Evolutionary conservation across 2,888 invertebrate species (phyloP).

Genomic region (Fragum whitleyi): DNA sequence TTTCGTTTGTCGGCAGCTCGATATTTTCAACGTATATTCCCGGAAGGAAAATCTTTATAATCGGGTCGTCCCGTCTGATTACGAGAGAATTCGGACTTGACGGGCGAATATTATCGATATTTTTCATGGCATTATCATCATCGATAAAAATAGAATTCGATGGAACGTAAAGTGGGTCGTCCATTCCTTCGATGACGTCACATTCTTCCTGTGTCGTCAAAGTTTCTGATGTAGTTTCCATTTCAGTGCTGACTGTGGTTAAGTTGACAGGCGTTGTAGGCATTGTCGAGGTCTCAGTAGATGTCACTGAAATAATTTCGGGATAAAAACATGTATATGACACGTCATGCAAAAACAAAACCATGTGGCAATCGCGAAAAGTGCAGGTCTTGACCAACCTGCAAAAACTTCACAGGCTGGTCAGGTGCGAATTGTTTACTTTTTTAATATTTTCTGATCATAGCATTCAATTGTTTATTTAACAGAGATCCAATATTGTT

Average conservation of each 20-base stretch:
- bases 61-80: constrained; percentile 35
- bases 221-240: background rate
- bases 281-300: background rate
- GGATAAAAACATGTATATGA: background rate
- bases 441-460: too few species aligned
- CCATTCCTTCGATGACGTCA: constrained; percentile 41
- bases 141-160: constrained; percentile 47
- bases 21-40: constrained; percentile 43
- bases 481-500: too few species aligned
- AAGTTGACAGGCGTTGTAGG: background rate
- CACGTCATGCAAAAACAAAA: too few species aligned
- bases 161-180: constrained; percentile 35
- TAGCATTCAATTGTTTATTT: too few species aligned
- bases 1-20: constrained; percentile 25
- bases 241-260: background rate
- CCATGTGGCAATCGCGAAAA: too few species aligned
- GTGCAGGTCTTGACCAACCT: too few species aligned
- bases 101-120: constrained; percentile 47
- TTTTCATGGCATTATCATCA: constrained; percentile 45
- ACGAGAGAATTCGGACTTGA: constrained; percentile 36
- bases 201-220: constrained; percentile 31
- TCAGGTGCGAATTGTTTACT: too few species aligned
- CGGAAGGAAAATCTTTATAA: constrained; percentile 47
- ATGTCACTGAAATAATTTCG: background rate
- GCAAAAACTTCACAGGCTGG: too few species aligned